A percentile compares a stretch with the other conserved stretches of the same genome.
Evolutionary conservation across 2,888 invertebrate species (phyloP).

Genomic region (Ophion costatus): DNA sequence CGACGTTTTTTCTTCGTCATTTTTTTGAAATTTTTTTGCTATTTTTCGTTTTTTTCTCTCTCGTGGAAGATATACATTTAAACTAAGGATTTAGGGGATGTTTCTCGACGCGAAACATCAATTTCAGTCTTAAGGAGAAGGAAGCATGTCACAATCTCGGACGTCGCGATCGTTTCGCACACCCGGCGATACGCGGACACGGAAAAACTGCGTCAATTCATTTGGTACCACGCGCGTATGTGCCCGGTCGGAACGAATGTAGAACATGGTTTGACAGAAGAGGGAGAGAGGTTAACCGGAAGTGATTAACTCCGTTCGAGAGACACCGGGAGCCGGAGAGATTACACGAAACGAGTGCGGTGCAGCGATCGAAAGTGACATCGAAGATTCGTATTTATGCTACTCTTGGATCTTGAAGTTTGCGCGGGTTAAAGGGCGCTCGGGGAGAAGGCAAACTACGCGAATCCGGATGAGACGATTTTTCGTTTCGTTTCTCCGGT

Average conservation of each 20-base stretch:
- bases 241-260: not conserved
- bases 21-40: constrained; percentile 14
- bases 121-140: constrained; percentile 78
- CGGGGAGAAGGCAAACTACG: not conserved
- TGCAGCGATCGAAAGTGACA: constrained; percentile 50
- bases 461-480: not conserved
- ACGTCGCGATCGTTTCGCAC: constrained; percentile 45
- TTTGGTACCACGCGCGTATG: not conserved
- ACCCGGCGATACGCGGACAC: too few species aligned
- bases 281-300: not conserved
- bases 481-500: constrained; percentile 15
- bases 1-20: constrained; percentile 13
- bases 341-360: constrained; percentile 1
- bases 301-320: constrained; percentile 28
- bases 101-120: constrained; percentile 68
- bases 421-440: not conserved
- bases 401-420: constrained; percentile 46
- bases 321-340: not conserved
- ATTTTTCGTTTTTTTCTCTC: constrained; percentile 26
- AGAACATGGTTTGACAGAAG: constrained; percentile 1
- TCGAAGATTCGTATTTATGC: constrained; percentile 58
- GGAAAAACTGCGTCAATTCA: not conserved
- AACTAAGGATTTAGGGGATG: constrained; percentile 56
- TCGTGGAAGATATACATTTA: constrained; percentile 66
- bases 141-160: constrained; percentile 72